Conservation (phyloP, 2,113 vertebrate genomes). For the Oreochromis tanganicae region DNA sequence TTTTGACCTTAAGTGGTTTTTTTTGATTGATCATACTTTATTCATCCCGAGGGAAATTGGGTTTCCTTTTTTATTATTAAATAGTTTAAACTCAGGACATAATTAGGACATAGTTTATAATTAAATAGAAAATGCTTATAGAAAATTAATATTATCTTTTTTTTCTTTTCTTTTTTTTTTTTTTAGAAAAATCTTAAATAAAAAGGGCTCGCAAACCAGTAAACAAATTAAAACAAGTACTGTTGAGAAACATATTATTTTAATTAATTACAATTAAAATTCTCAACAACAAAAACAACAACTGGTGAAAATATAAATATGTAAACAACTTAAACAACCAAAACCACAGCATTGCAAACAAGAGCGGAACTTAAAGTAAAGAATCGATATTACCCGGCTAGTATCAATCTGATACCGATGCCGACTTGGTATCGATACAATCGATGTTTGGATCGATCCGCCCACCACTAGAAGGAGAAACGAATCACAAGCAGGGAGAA, state of each 20-base stretch:
- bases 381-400: neutral
- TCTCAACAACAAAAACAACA: neutral
- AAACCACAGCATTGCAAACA: neutral
- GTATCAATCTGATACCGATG: neutral
- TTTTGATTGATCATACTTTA: too few species aligned
- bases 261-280: neutral
- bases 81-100: accelerated
- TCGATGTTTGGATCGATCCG: neutral
- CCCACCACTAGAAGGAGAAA: too few species aligned
- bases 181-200: neutral
- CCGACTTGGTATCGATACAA: neutral
- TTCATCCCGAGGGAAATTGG: too few species aligned
- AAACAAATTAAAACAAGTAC: neutral
- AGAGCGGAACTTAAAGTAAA: neutral
- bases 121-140: neutral
- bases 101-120: neutral
- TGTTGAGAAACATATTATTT: neutral
- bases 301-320: neutral
- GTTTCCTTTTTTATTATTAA: neutral
- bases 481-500: too few species aligned
- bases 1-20: neutral
- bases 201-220: accelerated
- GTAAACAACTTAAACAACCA: neutral
- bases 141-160: neutral
- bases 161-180: neutral